Evolutionary conservation across 2,888 invertebrate species (phyloP).

Genomic region (Linnaemya vulpina): DNA sequence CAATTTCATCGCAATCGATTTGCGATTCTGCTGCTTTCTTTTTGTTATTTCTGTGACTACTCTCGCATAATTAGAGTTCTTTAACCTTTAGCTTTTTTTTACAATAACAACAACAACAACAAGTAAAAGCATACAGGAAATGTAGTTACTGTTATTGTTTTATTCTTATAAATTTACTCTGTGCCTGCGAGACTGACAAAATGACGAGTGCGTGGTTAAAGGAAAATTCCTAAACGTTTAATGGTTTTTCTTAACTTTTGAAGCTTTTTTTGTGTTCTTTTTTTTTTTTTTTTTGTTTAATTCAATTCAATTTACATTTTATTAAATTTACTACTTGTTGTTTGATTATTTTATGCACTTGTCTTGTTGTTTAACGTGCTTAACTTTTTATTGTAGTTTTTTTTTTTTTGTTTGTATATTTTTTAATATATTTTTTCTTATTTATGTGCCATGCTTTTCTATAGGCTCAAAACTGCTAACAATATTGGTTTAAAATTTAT

Average conservation of each 20-base stretch:
- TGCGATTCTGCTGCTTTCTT: too few relatives aligned
- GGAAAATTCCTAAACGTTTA: constrained; percentile 70
- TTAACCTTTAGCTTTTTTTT: constrained; percentile 49
- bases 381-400: constrained; percentile 42
- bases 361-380: constrained; percentile 68
- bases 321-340: constrained; percentile 67
- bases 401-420: too few relatives aligned
- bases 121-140: constrained; percentile 63
- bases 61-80: constrained; percentile 36
- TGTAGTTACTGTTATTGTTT: constrained; percentile 68
- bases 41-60: background rate
- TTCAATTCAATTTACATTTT: constrained; percentile 59
- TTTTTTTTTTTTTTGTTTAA: constrained; percentile 11
- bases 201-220: constrained; percentile 13
- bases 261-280: constrained; percentile 31
- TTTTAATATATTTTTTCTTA: constrained; percentile 19
- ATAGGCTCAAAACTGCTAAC: constrained; percentile 13
- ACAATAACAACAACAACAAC: background rate
- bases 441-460: constrained; percentile 31
- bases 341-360: constrained; percentile 68
- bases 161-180: constrained; percentile 26
- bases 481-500: constrained; percentile 12
- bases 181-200: constrained; percentile 18
- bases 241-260: background rate
- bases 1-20: too few relatives aligned